phyloP scores from a whole-genome alignment of 2,797 vertebrate species.

The Coccyzus lansbergi region DNA sequence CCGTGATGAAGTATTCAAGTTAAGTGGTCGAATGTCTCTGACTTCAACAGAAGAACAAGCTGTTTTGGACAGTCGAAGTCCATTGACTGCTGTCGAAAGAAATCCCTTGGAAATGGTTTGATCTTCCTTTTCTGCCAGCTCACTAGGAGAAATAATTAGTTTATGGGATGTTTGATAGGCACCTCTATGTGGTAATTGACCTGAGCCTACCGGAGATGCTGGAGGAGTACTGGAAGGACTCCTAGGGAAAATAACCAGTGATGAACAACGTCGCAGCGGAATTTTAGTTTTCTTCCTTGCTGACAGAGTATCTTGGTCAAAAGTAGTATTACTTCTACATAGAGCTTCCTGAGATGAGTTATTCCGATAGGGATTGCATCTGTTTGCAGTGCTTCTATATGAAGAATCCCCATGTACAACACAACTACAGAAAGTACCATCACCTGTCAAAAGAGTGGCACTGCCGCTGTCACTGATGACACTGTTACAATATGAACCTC shows the following conservation, averaged over 20 bases:
- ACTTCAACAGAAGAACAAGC: conserved; percentile 73
- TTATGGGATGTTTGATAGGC: conserved; percentile 83
- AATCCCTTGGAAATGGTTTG: conserved; percentile 78
- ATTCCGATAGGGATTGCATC: conserved; percentile 76
- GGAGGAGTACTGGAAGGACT: conserved; percentile 91
- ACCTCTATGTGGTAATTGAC: conserved; percentile 70
- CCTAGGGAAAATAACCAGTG: conserved; percentile 92
- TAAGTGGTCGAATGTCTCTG: conserved; percentile 84
- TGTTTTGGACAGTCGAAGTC: conserved; percentile 83
- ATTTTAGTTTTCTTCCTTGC: conserved; percentile 78
- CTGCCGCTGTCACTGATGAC: conserved; percentile 74
- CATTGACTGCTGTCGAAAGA: conserved; percentile 82
- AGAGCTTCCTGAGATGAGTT: conserved; percentile 80
- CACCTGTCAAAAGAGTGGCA: conserved; percentile 56
- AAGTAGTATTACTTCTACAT: conserved; percentile 81
- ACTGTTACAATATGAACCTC: conserved; percentile 69
- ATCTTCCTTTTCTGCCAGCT: conserved; percentile 77
- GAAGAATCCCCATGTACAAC: conserved; percentile 57
- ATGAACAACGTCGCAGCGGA: conserved; percentile 91
- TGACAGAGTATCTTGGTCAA: conserved; percentile 81
- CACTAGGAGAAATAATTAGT: conserved; percentile 78
- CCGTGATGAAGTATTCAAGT: conserved; percentile 78
- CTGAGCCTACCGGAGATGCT: conserved; percentile 83
- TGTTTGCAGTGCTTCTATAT: conserved; percentile 62
- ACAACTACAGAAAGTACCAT: conserved; percentile 69